phyloP scores from a whole-genome alignment of 2,888 invertebrate genomes.

The Bombylius discolor region DNA sequence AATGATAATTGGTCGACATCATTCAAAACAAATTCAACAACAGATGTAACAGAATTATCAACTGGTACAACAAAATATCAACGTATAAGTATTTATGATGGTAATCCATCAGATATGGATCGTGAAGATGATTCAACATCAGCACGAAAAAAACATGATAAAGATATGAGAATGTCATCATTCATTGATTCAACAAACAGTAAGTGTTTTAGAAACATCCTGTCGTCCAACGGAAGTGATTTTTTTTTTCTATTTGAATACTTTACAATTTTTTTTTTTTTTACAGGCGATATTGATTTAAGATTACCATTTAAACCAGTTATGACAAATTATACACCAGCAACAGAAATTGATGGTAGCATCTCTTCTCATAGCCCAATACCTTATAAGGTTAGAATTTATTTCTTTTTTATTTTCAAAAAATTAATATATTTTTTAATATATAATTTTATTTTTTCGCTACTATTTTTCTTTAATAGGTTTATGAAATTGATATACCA shows the following conservation, averaged over 20 bases:
- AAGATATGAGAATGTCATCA: conserved; percentile 23
- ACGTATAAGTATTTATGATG: conserved; percentile 30
- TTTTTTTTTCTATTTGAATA: not conserved
- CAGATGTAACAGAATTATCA: not conserved
- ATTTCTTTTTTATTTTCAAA: not conserved
- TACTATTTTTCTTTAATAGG: conserved; percentile 13
- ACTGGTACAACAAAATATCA: conserved; percentile 18
- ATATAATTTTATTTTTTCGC: conserved; percentile 7
- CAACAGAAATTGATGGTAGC: conserved; percentile 76
- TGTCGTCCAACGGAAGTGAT: too few species aligned
- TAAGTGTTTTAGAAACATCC: conserved; percentile 4
- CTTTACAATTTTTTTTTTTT: conserved; percentile 2
- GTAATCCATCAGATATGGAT: conserved; percentile 14
- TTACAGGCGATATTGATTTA: conserved; percentile 55
- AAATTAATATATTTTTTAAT: not conserved
- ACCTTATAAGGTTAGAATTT: conserved; percentile 43
- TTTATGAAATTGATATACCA: conserved; percentile 48
- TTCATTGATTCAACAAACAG: conserved; percentile 17
- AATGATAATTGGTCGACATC: not conserved
- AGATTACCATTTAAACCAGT: conserved; percentile 68
- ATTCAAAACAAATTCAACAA: not conserved
- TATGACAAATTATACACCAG: conserved; percentile 65
- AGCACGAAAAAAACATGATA: conserved; percentile 20
- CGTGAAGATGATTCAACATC: conserved; percentile 18
- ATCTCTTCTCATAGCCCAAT: conserved; percentile 65